Conservation (phyloP, 2,888 invertebrate genomes). For the Trichogramma dendrolimi region DNA sequence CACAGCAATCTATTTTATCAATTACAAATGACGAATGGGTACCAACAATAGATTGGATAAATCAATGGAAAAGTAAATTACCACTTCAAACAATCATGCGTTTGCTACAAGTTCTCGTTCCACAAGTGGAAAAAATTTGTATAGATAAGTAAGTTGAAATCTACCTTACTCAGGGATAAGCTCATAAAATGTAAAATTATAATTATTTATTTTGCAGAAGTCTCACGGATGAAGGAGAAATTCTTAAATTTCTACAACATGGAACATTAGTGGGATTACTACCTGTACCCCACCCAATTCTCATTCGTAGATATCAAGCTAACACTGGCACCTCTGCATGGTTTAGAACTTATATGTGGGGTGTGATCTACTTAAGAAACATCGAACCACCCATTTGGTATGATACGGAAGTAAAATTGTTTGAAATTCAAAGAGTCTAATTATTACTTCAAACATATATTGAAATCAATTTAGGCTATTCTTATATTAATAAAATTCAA, state of each 20-base stretch:
- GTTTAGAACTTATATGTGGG: conserved; percentile 99
- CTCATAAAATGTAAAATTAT: conserved; percentile 1
- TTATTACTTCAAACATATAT: background rate
- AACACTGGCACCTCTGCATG: conserved; percentile 98
- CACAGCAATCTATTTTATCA: background rate
- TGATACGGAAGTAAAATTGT: conserved; percentile 97
- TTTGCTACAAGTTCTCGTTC: conserved; percentile 94
- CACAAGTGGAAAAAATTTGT: conserved; percentile 99
- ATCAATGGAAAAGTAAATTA: conserved; percentile 92
- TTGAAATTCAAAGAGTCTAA: conserved; percentile 95
- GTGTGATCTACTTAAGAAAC: conserved; percentile 96
- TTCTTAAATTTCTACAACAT: conserved; percentile 96
- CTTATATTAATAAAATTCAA: no score
- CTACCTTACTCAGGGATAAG: background rate
- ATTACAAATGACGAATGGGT: conserved; percentile 63
- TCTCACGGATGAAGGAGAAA: conserved; percentile 98
- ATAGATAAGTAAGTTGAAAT: conserved; percentile 61
- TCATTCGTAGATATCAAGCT: conserved; percentile 98
- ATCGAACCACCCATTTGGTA: conserved; percentile 99
- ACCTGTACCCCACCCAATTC: conserved; percentile 98
- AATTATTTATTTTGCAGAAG: conserved; percentile 62
- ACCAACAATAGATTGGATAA: conserved; percentile 95
- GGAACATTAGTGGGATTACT: conserved; percentile 95
- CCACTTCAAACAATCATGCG: conserved; percentile 99
- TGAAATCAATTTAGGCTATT: background rate